Percentiles rank a stretch among this genome's conserved stretches.
phyloP scores from a whole-genome alignment of 2,888 invertebrate genomes.

The Harmothoe impar region DNA sequence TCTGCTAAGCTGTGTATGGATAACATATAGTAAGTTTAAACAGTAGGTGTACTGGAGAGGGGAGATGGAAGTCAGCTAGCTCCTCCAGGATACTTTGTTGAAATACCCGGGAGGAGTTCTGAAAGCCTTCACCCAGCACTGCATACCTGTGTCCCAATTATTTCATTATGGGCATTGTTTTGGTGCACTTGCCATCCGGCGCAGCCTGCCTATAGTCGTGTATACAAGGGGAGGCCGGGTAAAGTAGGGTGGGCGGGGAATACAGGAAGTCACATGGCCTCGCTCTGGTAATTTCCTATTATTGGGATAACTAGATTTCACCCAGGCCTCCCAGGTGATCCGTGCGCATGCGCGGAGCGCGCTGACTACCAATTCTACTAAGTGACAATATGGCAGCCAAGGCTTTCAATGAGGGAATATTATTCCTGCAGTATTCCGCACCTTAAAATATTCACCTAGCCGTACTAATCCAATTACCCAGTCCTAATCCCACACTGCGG shows the following conservation, averaged over 20 bases:
- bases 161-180: slow-evolving; percentile 47
- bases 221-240: no score
- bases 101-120: not conserved
- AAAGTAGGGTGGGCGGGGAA: no score
- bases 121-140: not conserved
- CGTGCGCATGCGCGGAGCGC: not conserved
- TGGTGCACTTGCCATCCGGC: not conserved
- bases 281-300: slow-evolving; percentile 39
- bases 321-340: slow-evolving; percentile 37
- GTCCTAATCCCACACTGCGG: not conserved
- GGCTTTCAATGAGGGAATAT: slow-evolving; percentile 39
- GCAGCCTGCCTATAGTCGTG: not conserved
- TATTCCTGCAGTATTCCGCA: slow-evolving; percentile 44
- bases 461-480: slow-evolving; percentile 51
- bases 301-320: slow-evolving; percentile 57
- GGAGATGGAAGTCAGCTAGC: not conserved
- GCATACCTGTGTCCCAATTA: slow-evolving; percentile 39
- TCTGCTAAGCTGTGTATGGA: no score
- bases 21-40: no score
- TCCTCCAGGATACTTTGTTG: slow-evolving; percentile 2
- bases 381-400: slow-evolving; percentile 54
- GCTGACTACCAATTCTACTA: slow-evolving; percentile 38
- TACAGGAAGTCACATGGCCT: no score
- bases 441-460: slow-evolving; percentile 50
- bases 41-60: not conserved